Evolutionary conservation across 1,140 invertebrate species (phyloP).

Genomic region (Drosophila rhopaloa): DNA sequence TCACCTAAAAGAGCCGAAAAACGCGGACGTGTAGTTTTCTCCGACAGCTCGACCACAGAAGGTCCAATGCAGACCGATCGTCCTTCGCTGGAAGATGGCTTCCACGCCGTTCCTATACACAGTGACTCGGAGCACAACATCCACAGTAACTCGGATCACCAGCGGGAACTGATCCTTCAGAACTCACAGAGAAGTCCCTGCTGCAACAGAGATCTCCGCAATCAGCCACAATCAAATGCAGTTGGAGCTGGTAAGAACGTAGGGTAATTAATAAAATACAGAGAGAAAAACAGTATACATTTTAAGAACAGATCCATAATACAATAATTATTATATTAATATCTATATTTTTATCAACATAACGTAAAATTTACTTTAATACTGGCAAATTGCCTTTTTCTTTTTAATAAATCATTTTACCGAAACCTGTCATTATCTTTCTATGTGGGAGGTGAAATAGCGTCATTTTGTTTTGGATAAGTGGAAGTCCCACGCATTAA

Average conservation of each 20-base stretch:
- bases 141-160: slow-evolving; percentile 1
- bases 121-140: background rate
- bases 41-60: slow-evolving; percentile 25
- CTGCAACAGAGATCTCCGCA: slow-evolving; percentile 61
- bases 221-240: slow-evolving; percentile 69
- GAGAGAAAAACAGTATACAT: no score
- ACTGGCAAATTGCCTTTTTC: background rate
- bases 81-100: slow-evolving; percentile 30
- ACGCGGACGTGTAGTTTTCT: slow-evolving; percentile 34
- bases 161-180: slow-evolving; percentile 19
- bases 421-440: no score
- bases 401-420: background rate
- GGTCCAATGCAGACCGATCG: slow-evolving; percentile 39
- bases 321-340: background rate
- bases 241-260: slow-evolving; percentile 52
- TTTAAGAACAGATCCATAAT: no score
- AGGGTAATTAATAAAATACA: no score
- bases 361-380: background rate
- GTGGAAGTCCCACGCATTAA: background rate
- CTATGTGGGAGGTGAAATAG: background rate
- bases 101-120: slow-evolving; percentile 43
- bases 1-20: slow-evolving; percentile 8
- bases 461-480: background rate
- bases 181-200: slow-evolving; percentile 33
- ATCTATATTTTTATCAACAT: background rate